Conservation (phyloP, 2,113 vertebrate genomes). For the Neopipo cinnamomea region DNA sequence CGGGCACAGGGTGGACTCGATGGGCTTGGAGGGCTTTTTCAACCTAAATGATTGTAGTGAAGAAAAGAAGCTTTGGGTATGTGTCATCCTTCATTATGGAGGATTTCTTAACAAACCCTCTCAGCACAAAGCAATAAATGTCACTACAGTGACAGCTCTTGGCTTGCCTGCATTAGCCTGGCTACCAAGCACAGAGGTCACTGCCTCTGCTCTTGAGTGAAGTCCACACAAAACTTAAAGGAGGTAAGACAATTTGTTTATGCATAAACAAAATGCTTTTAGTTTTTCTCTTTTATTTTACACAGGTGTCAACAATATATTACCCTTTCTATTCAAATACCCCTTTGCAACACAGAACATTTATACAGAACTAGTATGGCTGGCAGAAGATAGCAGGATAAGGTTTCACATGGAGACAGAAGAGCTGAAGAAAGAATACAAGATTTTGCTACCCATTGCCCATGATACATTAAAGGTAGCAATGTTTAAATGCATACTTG, state of each 20-base stretch:
- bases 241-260: background rate
- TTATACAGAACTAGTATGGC: background rate
- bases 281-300: background rate
- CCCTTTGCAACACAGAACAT: background rate
- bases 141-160: background rate
- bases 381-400: background rate
- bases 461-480: background rate
- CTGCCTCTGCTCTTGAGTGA: background rate
- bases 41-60: background rate
- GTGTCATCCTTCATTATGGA: background rate
- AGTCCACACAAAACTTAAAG: background rate
- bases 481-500: background rate
- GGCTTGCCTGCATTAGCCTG: background rate
- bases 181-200: background rate
- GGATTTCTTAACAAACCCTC: background rate
- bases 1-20: accelerated
- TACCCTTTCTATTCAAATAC: background rate
- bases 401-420: background rate
- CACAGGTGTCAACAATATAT: background rate
- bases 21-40: background rate
- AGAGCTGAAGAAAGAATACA: background rate
- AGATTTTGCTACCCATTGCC: background rate
- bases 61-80: background rate
- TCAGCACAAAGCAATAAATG: background rate
- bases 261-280: background rate